A percentile compares a stretch with the other conserved stretches of the same genome.
Conservation (phyloP, 2,113 vertebrate species). For the Sinocyclocheilus rhinocerous region DNA sequence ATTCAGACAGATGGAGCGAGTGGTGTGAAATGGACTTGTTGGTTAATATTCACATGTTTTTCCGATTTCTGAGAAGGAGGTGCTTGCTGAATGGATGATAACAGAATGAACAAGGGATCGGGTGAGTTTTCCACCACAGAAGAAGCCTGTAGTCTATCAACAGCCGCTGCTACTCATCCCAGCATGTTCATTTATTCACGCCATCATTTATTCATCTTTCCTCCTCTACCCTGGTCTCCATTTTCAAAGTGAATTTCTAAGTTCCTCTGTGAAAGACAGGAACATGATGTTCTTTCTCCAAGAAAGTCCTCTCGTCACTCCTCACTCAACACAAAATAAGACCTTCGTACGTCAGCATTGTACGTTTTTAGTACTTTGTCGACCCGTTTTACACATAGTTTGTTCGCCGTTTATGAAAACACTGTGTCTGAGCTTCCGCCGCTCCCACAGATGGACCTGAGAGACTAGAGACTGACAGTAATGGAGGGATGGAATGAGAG, state of each 20-base stretch:
- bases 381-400: background rate
- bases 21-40: conserved; percentile 19
- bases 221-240: conserved; percentile 6
- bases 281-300: conserved; percentile 25
- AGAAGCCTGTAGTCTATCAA: conserved; percentile 19
- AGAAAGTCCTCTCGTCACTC: background rate
- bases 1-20: conserved; percentile 23
- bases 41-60: background rate
- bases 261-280: conserved; percentile 24
- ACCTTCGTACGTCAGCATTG: background rate
- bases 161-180: background rate
- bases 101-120: conserved; percentile 4
- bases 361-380: background rate
- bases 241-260: conserved; percentile 49
- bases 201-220: conserved; percentile 47
- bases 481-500: conserved; percentile 1
- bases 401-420: background rate
- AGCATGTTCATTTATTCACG: conserved; percentile 43
- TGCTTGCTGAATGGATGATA: conserved; percentile 8
- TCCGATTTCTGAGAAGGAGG: background rate
- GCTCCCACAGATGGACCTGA: background rate
- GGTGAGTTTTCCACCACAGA: conserved; percentile 1
- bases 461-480: conserved; percentile 1
- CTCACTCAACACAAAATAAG: conserved; percentile 3
- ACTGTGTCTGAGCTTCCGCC: background rate